phyloP scores from a whole-genome alignment of 2,113 vertebrate species.

The Athene cunicularia region DNA sequence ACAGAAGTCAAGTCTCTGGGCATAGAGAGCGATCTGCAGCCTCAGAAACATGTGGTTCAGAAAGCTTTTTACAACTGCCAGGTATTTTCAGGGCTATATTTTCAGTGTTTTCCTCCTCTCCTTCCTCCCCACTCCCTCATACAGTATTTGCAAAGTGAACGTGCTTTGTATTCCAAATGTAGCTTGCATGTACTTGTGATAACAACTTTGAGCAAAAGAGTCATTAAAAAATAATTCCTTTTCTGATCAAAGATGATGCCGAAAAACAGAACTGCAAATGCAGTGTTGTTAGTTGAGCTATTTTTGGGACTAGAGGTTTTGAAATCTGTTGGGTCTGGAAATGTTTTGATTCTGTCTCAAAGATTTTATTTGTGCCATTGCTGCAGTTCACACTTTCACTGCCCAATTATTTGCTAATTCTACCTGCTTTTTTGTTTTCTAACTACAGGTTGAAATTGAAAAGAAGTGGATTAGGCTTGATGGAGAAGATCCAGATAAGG shows the following conservation, averaged over 20 bases:
- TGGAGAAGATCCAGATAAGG: conserved; percentile 83
- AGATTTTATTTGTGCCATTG: neutral
- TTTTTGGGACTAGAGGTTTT: neutral
- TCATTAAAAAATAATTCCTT: conserved; percentile 31
- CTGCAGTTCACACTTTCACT: neutral
- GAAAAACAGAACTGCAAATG: neutral
- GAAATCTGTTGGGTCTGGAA: neutral
- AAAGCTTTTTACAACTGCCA: conserved; percentile 90
- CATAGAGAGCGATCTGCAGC: conserved; percentile 89
- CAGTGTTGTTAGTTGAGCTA: neutral
- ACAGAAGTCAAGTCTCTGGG: conserved; percentile 89
- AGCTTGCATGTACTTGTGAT: neutral
- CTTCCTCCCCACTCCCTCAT: neutral
- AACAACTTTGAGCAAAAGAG: neutral
- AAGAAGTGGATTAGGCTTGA: conserved; percentile 91
- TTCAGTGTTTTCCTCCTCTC: neutral
- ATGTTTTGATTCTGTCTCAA: neutral
- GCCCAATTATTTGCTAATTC: neutral
- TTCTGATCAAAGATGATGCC: neutral
- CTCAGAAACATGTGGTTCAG: conserved; percentile 87
- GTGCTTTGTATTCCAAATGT: neutral
- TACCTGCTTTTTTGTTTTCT: conserved; percentile 19
- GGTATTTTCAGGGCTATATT: conserved; percentile 68
- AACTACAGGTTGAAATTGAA: conserved; percentile 91
- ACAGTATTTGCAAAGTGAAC: neutral